phyloP scores from a whole-genome alignment of 2,888 invertebrate species.

The Autographa gamma region DNA sequence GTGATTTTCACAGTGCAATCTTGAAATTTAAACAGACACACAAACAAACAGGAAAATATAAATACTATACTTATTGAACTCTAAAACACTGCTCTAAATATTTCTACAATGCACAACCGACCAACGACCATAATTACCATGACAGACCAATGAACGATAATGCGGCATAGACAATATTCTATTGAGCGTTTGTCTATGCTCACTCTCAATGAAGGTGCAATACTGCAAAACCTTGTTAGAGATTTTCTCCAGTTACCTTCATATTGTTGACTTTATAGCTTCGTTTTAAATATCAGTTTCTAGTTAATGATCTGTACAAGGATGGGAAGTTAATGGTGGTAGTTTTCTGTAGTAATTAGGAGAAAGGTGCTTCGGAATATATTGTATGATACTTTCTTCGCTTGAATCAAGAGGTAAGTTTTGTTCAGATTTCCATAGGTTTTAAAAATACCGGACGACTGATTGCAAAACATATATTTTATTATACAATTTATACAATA shows the following conservation, averaged over 20 bases:
- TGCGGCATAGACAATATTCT: constrained; percentile 55
- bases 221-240: constrained; percentile 38
- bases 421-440: too few relatives aligned
- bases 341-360: constrained; percentile 11
- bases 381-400: background rate
- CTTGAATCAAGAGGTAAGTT: too few relatives aligned
- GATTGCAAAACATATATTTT: too few relatives aligned
- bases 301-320: constrained; percentile 46
- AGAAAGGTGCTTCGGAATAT: background rate
- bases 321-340: constrained; percentile 23
- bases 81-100: constrained; percentile 49
- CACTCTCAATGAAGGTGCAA: constrained; percentile 38
- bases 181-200: constrained; percentile 38
- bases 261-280: constrained; percentile 37
- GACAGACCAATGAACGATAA: constrained; percentile 40
- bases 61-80: background rate
- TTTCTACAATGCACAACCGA: constrained; percentile 26
- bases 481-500: too few relatives aligned
- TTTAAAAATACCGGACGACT: too few relatives aligned
- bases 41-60: background rate
- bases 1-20: too few relatives aligned
- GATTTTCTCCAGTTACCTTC: constrained; percentile 45
- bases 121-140: constrained; percentile 43
- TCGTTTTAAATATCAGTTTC: constrained; percentile 31
- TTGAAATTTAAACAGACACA: background rate